Conservation (phyloP, 2,797 vertebrate genomes). For the Amazonetta brasiliensis region DNA sequence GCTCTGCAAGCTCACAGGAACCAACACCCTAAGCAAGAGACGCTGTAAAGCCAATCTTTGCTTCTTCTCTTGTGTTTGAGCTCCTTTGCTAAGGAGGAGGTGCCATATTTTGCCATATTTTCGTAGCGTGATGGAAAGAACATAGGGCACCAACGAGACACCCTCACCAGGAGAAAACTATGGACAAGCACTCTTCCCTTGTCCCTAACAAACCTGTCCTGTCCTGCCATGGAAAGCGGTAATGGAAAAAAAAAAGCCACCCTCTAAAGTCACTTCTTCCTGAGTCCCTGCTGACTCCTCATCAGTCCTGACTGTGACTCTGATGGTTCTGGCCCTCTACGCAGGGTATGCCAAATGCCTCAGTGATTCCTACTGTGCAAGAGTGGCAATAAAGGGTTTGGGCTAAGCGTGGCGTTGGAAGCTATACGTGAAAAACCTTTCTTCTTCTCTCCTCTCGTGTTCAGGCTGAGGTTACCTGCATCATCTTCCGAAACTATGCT, state of each 20-base stretch:
- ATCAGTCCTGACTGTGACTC: neutral
- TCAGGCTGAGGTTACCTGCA: conserved; percentile 79
- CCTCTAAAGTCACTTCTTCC: neutral
- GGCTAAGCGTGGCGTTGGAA: rapidly evolving
- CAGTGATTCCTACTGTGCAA: rapidly evolving
- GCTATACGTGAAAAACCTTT: neutral
- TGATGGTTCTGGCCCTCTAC: neutral
- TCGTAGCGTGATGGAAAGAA: neutral
- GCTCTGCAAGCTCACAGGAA: neutral
- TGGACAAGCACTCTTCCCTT: neutral
- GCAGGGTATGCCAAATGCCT: rapidly evolving
- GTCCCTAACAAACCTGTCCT: neutral
- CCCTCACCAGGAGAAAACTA: neutral
- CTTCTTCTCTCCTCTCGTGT: neutral
- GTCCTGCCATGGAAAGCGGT: neutral
- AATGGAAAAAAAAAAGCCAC: neutral
- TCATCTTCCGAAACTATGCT: conserved; percentile 84
- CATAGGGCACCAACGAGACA: neutral
- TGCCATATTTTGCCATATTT: neutral
- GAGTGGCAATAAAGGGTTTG: rapidly evolving
- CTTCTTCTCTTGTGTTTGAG: neutral
- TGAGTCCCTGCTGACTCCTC: neutral
- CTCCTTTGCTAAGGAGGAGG: neutral
- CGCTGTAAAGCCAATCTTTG: neutral
- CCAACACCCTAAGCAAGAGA: neutral